These are phyloP conservation scores for Poliocrania exsul DNA, from an alignment of 2,797 vertebrate species.

Conservation along the genomic window DNA sequence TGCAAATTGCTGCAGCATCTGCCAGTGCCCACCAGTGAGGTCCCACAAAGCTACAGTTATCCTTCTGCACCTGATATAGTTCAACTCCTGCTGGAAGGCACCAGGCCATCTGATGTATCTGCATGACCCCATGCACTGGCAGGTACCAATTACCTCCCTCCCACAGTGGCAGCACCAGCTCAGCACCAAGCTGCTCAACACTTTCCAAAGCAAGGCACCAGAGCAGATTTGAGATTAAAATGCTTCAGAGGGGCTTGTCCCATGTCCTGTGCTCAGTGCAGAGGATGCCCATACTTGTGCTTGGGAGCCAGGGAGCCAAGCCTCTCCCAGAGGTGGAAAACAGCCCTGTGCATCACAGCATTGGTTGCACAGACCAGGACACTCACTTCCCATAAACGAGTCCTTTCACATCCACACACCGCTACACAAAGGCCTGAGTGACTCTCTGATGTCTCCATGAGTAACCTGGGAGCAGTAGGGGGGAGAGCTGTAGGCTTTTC, in stretches of 20 bases:
- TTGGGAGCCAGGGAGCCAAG: not conserved
- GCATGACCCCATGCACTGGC: fast-evolving
- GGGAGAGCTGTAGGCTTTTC: not conserved
- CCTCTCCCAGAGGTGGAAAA: not conserved
- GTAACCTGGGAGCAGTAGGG: not conserved
- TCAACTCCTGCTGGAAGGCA: not conserved
- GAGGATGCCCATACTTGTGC: not conserved
- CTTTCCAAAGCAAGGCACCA: not conserved
- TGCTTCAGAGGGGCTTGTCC: not conserved
- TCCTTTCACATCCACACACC: not conserved
- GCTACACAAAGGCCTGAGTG: fast-evolving
- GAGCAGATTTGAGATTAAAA: not conserved
- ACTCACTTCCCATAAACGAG: fast-evolving
- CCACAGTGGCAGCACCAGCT: fast-evolving
- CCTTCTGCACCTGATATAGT: not conserved
- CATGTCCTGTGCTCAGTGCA: not conserved
- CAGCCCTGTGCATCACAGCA: fast-evolving
- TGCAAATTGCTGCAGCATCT: not conserved
- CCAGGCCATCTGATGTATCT: not conserved
- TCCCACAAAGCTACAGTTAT: not conserved
- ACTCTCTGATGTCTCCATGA: not conserved
- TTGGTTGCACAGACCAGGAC: fast-evolving
- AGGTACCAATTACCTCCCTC: not conserved
- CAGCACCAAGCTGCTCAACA: not conserved
- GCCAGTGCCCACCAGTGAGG: not conserved